Evolutionary conservation across 2,113 vertebrate species (phyloP).

Genomic region (Hippocampus abdominalis): DNA sequence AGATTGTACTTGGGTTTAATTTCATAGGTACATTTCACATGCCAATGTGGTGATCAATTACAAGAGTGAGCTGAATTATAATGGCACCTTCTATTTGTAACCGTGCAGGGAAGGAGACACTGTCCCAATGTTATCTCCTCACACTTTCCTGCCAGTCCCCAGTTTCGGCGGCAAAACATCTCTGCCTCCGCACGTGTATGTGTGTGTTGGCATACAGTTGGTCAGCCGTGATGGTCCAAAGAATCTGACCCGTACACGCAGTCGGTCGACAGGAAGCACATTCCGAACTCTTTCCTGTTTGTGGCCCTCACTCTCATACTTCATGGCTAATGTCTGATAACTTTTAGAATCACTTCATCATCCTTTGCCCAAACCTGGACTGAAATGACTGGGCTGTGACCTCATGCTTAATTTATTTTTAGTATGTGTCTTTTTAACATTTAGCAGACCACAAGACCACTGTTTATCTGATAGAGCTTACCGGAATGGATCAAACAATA

Average conservation of each 20-base stretch:
- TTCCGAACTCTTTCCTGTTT: constrained; percentile 78
- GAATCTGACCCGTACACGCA: constrained; percentile 66
- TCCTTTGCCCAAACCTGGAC: constrained; percentile 40
- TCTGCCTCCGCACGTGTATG: constrained; percentile 31
- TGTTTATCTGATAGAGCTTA: background rate
- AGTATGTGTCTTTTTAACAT: constrained; percentile 23
- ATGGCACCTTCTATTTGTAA: constrained; percentile 6
- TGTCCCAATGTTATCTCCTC: constrained; percentile 59
- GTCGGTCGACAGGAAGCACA: constrained; percentile 73
- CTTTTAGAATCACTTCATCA: constrained; percentile 69
- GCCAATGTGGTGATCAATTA: background rate
- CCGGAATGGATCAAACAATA: background rate
- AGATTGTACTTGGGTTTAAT: background rate
- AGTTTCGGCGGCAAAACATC: constrained; percentile 69
- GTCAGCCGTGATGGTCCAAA: constrained; percentile 62
- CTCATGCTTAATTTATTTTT: constrained; percentile 46
- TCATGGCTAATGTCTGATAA: constrained; percentile 77
- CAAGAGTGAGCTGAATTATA: background rate
- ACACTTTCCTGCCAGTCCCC: constrained; percentile 56
- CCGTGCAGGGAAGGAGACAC: constrained; percentile 16
- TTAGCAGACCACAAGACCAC: background rate
- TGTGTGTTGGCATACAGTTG: constrained; percentile 17
- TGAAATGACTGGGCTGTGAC: constrained; percentile 47
- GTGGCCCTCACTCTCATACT: constrained; percentile 63
- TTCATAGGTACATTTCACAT: background rate